Conservation (phyloP, 2,797 vertebrate genomes). For the Bucorvus abyssinicus region DNA sequence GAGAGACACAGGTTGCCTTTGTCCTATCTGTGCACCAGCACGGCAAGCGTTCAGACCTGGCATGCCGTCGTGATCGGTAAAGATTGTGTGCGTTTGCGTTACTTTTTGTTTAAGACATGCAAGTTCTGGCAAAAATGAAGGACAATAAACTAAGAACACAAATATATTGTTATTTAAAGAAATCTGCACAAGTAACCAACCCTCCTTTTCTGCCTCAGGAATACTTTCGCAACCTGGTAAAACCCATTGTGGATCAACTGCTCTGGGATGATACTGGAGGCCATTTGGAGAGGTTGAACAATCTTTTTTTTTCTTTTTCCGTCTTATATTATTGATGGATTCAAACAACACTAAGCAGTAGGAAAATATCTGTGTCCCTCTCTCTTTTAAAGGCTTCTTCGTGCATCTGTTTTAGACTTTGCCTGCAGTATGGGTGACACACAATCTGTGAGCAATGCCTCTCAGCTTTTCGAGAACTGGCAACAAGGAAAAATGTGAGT, state of each 20-base stretch:
- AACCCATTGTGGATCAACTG: slow-evolving; percentile 70
- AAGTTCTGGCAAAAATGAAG: not conserved
- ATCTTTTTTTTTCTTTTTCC: not conserved
- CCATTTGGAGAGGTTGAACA: slow-evolving; percentile 81
- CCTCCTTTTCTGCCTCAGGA: slow-evolving; percentile 72
- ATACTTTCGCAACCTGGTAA: slow-evolving; percentile 81
- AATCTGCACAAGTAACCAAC: not conserved
- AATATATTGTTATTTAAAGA: not conserved
- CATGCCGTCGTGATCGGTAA: not conserved
- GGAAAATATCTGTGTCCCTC: not conserved
- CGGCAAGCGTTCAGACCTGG: not conserved
- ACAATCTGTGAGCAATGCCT: slow-evolving; percentile 74
- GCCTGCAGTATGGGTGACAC: slow-evolving; percentile 84
- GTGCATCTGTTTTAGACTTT: slow-evolving; percentile 83
- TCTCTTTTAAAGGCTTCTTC: slow-evolving; percentile 82
- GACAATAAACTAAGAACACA: not conserved
- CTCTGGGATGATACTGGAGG: slow-evolving; percentile 80
- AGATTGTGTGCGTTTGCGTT: not conserved
- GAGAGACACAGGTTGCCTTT: not conserved
- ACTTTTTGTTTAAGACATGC: not conserved
- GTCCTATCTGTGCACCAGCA: not conserved
- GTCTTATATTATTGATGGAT: not conserved
- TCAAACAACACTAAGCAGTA: not conserved
- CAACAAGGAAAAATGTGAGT: slow-evolving; percentile 70
- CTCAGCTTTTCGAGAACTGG: slow-evolving; percentile 81